These are phyloP conservation scores for Pterostichus niger DNA, from an alignment of 2,888 invertebrate genomes.

Conservation along the genomic window DNA sequence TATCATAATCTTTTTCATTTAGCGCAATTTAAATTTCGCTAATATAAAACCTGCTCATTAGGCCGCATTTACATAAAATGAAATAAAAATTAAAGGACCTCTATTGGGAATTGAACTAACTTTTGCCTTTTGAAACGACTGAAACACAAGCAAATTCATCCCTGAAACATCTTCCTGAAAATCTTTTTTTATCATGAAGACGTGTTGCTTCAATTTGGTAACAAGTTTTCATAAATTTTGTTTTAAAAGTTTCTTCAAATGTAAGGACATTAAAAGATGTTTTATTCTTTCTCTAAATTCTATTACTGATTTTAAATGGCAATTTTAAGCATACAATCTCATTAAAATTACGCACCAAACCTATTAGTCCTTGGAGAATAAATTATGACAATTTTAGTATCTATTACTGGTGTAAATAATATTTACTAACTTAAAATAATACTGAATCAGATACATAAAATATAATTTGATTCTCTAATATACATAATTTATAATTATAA, in stretches of 20 bases:
- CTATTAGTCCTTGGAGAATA: too few relatives aligned
- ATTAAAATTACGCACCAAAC: too few relatives aligned
- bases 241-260: not conserved
- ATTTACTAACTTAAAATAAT: too few relatives aligned
- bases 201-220: not conserved
- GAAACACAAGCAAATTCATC: not conserved
- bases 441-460: too few relatives aligned
- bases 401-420: too few relatives aligned
- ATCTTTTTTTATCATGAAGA: constrained; percentile 7
- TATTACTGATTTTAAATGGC: not conserved
- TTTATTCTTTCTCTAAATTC: not conserved
- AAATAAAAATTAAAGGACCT: constrained; percentile 27
- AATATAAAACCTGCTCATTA: constrained; percentile 48
- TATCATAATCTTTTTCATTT: constrained; percentile 59
- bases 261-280: too few relatives aligned
- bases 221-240: not conserved
- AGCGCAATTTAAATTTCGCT: constrained; percentile 41
- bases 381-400: too few relatives aligned
- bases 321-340: too few relatives aligned
- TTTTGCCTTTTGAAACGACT: constrained; percentile 21
- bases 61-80: constrained; percentile 51
- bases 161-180: constrained; percentile 12
- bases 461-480: too few relatives aligned
- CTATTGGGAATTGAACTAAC: constrained; percentile 40
- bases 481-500: too few relatives aligned